A percentile compares a stretch with the other conserved stretches of the same genome.
These are phyloP conservation scores for Drosophila pseudoananassae DNA, from an alignment of 1,140 invertebrate species.

Conservation along the genomic window DNA sequence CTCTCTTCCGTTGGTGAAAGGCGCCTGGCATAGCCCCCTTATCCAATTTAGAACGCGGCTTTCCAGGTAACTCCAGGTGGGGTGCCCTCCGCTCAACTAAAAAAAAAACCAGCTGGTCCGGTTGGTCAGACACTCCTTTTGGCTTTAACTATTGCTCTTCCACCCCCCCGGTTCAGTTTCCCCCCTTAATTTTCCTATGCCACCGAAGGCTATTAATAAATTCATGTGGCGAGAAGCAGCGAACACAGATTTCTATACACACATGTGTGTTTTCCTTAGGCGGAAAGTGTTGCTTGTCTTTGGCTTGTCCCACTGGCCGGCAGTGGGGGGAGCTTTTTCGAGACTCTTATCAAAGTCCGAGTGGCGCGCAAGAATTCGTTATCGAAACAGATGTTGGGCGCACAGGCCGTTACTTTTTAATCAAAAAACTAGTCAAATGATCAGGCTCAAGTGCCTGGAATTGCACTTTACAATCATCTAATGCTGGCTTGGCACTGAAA, in stretches of 20 bases:
- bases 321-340: conserved; percentile 41
- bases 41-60: conserved; percentile 5
- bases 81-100: not conserved
- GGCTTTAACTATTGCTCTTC: not conserved
- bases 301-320: not conserved
- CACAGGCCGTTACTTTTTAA: conserved; percentile 23
- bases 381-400: conserved; percentile 29
- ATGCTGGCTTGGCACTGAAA: not conserved
- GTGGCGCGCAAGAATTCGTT: conserved; percentile 27
- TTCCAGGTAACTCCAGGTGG: conserved; percentile 18
- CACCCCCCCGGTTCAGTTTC: not conserved
- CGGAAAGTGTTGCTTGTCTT: conserved; percentile 23
- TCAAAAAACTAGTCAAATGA: conserved; percentile 22
- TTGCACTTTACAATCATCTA: conserved; percentile 19
- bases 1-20: conserved; percentile 27
- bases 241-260: conserved; percentile 17
- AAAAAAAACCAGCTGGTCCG: conserved; percentile 46
- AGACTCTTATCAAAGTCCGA: conserved; percentile 44
- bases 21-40: not conserved
- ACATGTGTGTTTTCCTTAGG: conserved; percentile 16
- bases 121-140: conserved; percentile 33
- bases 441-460: conserved; percentile 36
- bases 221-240: conserved; percentile 30
- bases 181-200: conserved; percentile 1
- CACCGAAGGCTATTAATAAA: conserved; percentile 47